Conservation (phyloP, 2,113 vertebrate genomes). For the Mus pahari region DNA sequence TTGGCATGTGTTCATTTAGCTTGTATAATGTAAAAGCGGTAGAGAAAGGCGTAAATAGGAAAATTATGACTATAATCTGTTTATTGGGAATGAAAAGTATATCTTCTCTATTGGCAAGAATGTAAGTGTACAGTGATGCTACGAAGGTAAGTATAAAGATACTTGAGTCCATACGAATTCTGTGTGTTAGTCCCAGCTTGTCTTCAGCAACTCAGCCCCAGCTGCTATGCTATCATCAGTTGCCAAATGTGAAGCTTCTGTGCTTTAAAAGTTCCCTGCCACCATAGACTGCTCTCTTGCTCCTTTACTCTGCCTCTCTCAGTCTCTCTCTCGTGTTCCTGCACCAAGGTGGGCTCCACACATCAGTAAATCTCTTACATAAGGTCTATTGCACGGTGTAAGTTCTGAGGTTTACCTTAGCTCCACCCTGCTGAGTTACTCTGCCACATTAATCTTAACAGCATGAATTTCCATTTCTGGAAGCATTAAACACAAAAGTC, state of each 20-base stretch:
- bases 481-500: neutral
- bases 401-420: neutral
- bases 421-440: neutral
- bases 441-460: neutral
- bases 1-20: neutral
- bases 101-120: neutral
- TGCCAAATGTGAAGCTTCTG: neutral
- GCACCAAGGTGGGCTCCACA: neutral
- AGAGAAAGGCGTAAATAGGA: constrained; percentile 16
- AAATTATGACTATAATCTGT: constrained; percentile 1
- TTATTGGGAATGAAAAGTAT: constrained; percentile 38
- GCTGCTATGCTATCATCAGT: neutral
- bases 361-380: neutral
- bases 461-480: constrained; percentile 13
- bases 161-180: neutral
- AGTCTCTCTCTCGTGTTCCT: neutral
- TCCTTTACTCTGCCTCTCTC: neutral
- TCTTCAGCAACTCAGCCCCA: neutral
- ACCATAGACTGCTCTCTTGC: neutral
- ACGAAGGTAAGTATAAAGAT: neutral
- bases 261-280: neutral
- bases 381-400: neutral
- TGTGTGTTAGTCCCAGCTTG: neutral
- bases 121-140: neutral
- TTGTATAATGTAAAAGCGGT: constrained; percentile 36